These are phyloP conservation scores for Trachelus tabidus DNA, from an alignment of 2,888 invertebrate species.

Conservation along the genomic window DNA sequence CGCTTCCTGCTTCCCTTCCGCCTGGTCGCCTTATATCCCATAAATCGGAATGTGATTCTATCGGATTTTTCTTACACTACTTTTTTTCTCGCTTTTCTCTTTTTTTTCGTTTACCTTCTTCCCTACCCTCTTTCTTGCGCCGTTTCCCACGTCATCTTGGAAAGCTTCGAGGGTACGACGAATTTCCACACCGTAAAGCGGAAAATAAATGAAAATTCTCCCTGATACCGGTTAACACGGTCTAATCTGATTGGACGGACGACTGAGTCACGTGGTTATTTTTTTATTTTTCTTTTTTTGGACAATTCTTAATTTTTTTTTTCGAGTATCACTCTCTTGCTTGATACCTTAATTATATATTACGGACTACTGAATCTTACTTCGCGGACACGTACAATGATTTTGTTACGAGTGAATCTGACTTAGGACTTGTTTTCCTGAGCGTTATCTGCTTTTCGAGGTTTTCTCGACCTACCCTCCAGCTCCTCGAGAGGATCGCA, in stretches of 20 bases:
- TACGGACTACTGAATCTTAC: background rate
- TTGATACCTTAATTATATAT: background rate
- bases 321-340: background rate
- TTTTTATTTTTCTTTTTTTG: background rate
- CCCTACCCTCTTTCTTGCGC: background rate
- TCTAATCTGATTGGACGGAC: background rate
- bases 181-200: background rate
- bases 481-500: slow-evolving; percentile 23
- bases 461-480: slow-evolving; percentile 6
- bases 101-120: background rate
- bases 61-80: background rate
- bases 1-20: background rate
- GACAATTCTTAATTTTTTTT: background rate
- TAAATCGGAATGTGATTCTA: background rate
- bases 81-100: background rate
- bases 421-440: background rate
- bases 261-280: background rate
- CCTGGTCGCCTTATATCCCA: background rate
- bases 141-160: background rate
- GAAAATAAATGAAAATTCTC: background rate
- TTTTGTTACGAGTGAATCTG: background rate
- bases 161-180: background rate
- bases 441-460: background rate
- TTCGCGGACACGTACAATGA: background rate
- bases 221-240: background rate